Base-by-base conservation (phyloP, 2,113 vertebrate species). In the Gyps fulvus region DNA sequence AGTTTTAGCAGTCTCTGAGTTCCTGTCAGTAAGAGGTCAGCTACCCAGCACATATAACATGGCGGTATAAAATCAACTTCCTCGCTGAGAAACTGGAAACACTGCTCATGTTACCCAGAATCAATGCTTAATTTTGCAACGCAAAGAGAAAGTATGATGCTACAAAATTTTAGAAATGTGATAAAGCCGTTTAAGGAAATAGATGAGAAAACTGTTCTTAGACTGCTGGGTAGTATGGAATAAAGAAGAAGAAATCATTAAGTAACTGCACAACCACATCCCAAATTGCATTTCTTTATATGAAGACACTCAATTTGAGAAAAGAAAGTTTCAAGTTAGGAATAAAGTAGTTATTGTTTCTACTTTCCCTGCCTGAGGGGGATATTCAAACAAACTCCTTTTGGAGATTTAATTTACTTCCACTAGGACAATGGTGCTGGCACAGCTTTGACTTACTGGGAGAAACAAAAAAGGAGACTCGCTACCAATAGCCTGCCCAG, bases 401-500 rank as follows among this genome's bases (percentile, higher is more conserved):
- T 81, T 83, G 74, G 91, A 90, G 82, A 91, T 91, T 85, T 94
- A 88, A 96, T 96, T 97, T 90, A 87, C 89, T 94, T 97, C 91
- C 91, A 97, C 18, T 45, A 90, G 89, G 91, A 97, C 95, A 97
- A 96, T 93, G 74, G 71, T 32, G 87, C 79, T 96, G 97, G 93
- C 95, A 96, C 52, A 38, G 89, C 43, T 80, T 34, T 38, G 89
- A 45, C 78, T 91, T 29, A 66, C 74, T 67, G 93, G 18, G 89
- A 84, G 69, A 81, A 92, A 83, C 36, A 69, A 83, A 74, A 63
- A 87, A 62, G 49, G 66, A 94, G 87, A 36, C 54, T 88, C 5
- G 5, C 79, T 93, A 31, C 74, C 70, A 84, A 86, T 9, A 52
- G 91, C 47, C 84, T 88, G 73, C 90, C 92, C 79, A 81, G 90